phyloP scores from a whole-genome alignment of 2,113 vertebrate genomes.

The Morphnarchus princeps region DNA sequence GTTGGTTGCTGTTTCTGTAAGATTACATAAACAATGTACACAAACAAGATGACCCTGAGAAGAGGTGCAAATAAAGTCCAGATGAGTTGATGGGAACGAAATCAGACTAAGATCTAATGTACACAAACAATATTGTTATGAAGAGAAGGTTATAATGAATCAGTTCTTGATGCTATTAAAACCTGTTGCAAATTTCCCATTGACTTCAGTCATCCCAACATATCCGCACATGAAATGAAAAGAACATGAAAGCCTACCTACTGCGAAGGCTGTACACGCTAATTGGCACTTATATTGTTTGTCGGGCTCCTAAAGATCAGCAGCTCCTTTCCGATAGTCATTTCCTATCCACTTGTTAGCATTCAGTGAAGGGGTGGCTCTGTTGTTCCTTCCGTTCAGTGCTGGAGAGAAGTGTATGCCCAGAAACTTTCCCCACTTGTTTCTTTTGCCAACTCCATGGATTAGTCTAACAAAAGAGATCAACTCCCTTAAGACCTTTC shows the following conservation, averaged over 20 bases:
- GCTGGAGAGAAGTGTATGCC: not conserved
- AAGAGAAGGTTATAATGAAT: not conserved
- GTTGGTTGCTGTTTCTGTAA: not conserved
- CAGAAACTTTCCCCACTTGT: not conserved
- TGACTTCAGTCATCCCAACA: not conserved
- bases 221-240: not conserved
- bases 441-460: not conserved
- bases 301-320: not conserved
- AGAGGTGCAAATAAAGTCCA: not conserved
- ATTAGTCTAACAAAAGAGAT: not conserved
- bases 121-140: not conserved
- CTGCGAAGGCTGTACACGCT: accelerated
- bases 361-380: not conserved
- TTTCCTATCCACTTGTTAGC: not conserved
- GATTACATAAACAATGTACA: not conserved
- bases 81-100: not conserved
- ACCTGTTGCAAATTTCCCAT: not conserved
- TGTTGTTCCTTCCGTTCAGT: not conserved
- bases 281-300: not conserved
- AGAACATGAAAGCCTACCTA: not conserved
- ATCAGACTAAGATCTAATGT: not conserved
- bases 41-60: not conserved
- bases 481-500: not conserved
- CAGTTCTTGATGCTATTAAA: not conserved
- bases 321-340: not conserved